Base-by-base conservation (phyloP, 1,140 invertebrate species). In the Coptotermes formosanus region DNA sequence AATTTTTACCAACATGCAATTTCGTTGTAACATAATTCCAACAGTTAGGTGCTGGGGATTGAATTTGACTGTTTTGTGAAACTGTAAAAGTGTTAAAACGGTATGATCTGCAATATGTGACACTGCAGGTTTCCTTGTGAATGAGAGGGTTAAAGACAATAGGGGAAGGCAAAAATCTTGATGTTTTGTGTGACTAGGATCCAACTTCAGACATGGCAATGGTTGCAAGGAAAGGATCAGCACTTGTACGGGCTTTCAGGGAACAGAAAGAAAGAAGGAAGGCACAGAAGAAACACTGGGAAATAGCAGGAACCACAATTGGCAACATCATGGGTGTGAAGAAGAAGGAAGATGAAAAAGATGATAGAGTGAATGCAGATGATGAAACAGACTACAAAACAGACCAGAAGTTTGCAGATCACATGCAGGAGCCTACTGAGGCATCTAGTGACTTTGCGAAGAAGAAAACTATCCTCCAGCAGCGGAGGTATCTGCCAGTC, bases 241-340 rank as follows among this genome's bases (percentile, higher is more conserved):
- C 95, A 3, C 91, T 98, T 38, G 99, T 99, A 0, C 93, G 97
- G 85, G 94, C 94, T 0, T 98, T 96, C 90, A 93, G 99, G 83
- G 99, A 99, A 90, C 97, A 99, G 90, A 99, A 99, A 89, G 99
- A 99, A 90, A 92, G 98, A 45, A 94, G 95, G 82, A 98, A 98
- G 91, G 98, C 98, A 0, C 98, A 99, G 89, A 98, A 99, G 90
- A 99, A 99, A 91, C 98, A 99, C 90, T 99, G 98, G 98, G 98
- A 99, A 91, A 91, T 99, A 59, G 97, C 98, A 64, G 99, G 99
- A 52, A 99, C 98, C 4, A 97, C 97, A 89, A 93, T 99, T 82
- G 98, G 98, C 89, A 98, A 99, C 88, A 98, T 99, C 32, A 98
- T 99, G 96, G 99, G 99, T 3, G 95, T 99, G 0, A 94, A 96